Evolutionary conservation across 2,113 vertebrate species (phyloP), one percentile per base, ranked within the genome.

Genomic region (Upupa epops): DNA sequence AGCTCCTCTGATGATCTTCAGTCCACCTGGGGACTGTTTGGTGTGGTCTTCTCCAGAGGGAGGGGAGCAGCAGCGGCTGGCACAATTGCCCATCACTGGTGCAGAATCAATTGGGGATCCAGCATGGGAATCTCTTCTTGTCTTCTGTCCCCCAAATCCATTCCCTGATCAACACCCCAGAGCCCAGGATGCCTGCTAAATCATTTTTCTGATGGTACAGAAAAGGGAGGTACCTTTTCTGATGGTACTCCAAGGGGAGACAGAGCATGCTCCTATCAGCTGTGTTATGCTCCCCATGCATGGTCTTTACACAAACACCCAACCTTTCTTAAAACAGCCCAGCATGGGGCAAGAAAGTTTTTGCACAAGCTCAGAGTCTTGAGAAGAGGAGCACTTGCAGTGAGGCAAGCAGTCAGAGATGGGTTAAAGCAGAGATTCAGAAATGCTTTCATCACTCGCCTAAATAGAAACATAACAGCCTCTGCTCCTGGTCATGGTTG

Each of bases 381-480:
- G 9, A 36, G 28, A 42, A 0, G 0, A 78, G 77, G 28, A 84
- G 17, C 17, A 14, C 31, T 92, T 76, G 45, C 2, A 0, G 25
- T 37, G 15, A 18, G 36, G 25, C 6, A 4, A 2, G 8, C 2
- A 2, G 81, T 70, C 63, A 89, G 78, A 70, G 77, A 65, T 8
- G 51, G 59, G 83, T 95, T 93, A 94, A 93, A 84, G 34, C 10
- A 55, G 48, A 42, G 66, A 90, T 86, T 93, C 88, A 72, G 48
- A 69, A 84, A 49, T 4, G 42, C 86, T 93, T 90, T 92, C 71
- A 70, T 72, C 88, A 94, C 75, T 11, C 68, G 66, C 75, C 86
- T 94, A 90, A 95, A 94, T 87, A 87, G 82, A 92, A 95, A 91
- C 82, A 79, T 55, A 92, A 70, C 60, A 80, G n/a, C 25, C 71